A percentile compares a stretch with the other conserved stretches of the same genome.
Evolutionary conservation across 2,797 vertebrate genomes (phyloP).

Genomic region (Amphiprion clarkii): DNA sequence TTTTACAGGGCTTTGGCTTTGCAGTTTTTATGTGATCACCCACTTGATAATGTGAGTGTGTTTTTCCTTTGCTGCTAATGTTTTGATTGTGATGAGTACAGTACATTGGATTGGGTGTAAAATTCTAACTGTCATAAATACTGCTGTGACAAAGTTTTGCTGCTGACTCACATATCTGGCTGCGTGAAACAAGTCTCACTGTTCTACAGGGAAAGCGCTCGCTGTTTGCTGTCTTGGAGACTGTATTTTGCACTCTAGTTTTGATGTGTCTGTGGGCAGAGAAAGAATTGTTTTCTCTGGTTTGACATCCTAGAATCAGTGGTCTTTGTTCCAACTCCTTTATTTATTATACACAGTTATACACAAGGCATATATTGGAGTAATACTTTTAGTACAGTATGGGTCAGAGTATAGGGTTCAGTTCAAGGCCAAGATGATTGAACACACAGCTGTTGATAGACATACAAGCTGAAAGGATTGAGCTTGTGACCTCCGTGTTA

Average conservation of each 20-base stretch:
- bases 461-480: conserved; percentile 38
- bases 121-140: background rate
- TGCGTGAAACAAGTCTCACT: background rate
- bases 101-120: background rate
- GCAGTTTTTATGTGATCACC: background rate
- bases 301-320: background rate
- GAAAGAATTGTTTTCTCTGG: background rate
- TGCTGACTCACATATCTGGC: conserved; percentile 31
- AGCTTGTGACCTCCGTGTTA: conserved; percentile 36
- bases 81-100: background rate
- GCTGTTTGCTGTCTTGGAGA: conserved; percentile 5
- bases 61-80: background rate
- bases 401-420: conserved; percentile 5
- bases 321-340: background rate
- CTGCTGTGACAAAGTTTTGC: background rate
- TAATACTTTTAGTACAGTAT: background rate
- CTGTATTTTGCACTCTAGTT: conserved; percentile 5
- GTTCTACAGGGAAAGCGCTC: background rate
- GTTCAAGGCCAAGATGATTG: conserved; percentile 31
- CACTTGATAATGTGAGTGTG: background rate
- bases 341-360: no score
- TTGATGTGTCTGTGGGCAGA: conserved; percentile 31
- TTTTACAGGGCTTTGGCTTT: background rate
- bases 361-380: background rate
- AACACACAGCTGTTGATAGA: conserved; percentile 46